Evolutionary conservation across 2,888 invertebrate species (phyloP).

Genomic region (Hedychridium roseum): DNA sequence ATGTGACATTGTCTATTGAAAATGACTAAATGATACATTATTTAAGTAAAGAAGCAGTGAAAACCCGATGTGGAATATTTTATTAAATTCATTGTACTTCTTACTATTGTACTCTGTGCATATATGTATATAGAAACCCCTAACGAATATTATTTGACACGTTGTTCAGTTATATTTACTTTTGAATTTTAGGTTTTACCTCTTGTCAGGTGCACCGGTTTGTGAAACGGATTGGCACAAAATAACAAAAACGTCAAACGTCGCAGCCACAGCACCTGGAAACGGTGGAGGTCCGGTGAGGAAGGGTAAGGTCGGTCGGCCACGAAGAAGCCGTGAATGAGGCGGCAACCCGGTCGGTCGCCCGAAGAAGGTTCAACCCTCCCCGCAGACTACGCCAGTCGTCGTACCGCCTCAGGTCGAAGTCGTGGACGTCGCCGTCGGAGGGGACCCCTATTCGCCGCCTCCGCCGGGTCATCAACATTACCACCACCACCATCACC

Average conservation of each 20-base stretch:
- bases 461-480: slow-evolving; percentile 63
- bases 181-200: slow-evolving; percentile 75
- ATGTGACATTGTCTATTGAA: no score
- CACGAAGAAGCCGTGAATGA: slow-evolving; percentile 91
- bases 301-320: slow-evolving; percentile 90
- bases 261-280: slow-evolving; percentile 72
- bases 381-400: slow-evolving; percentile 48
- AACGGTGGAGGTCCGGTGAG: slow-evolving; percentile 73
- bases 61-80: no score
- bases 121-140: no score
- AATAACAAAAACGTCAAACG: slow-evolving; percentile 73
- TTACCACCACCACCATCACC: slow-evolving; percentile 52
- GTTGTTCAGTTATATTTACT: no score
- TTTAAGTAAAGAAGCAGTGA: no score
- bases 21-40: no score
- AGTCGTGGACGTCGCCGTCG: slow-evolving; percentile 42
- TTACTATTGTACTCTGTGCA: no score
- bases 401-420: slow-evolving; percentile 44
- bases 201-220: slow-evolving; percentile 88
- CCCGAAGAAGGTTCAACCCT: slow-evolving; percentile 62
- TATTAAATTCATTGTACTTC: no score
- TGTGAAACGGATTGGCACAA: slow-evolving; percentile 98
- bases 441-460: slow-evolving; percentile 60
- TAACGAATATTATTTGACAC: no score
- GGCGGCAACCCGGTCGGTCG: slow-evolving; percentile 66